Evolutionary conservation across 2,888 invertebrate species (phyloP), one percentile per base, ranked within the genome.

Genomic region (Imbricaverruca yamaguchii): DNA sequence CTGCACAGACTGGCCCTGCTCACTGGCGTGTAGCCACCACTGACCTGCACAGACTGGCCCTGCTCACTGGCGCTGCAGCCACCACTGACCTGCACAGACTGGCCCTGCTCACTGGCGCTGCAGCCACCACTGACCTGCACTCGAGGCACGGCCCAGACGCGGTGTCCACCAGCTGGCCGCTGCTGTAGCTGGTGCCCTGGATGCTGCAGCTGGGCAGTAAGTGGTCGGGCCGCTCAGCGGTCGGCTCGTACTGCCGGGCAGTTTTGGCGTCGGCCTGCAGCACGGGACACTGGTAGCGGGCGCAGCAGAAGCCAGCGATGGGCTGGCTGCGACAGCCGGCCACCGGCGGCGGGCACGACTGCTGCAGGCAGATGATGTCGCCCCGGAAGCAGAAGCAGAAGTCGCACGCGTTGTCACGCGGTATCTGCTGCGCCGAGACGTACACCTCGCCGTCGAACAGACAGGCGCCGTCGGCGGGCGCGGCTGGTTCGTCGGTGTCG

Each of bases 341-440:
- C 85, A 96, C 96, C 69, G 96, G 96, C 80, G 96, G 96, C 81
- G 96, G 96, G 88, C 96, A 97, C 86, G 95, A 95, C 88, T 97
- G 96, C 88, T 96, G 96, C 84, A 96, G 89, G 85, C 96, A 97
- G 86, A 97, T 96, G 85, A 97, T 96, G 86, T 96, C 96, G 87
- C 96, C 95, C 87, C 96, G 91, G 90, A 96, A 97, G 89, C 96
- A 97, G 92, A 97, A 96, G 88, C 96, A 97, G 90, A 96, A 97
- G 87, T 96, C 96, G 87, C 96, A 97, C 55, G 96, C 95, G 89
- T 97, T 95, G 85, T 95, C 94, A 85, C 96, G 90, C 74, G 96
- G 96, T 86, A 97, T 96, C 89, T 97, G 96, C 88, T 96, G 96
- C 1, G 96, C 96, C 4, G 96, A 96, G 74, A 96, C 94, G 87